Base-by-base conservation (phyloP, 2,113 vertebrate species). In the Tylochromis polylepis region DNA sequence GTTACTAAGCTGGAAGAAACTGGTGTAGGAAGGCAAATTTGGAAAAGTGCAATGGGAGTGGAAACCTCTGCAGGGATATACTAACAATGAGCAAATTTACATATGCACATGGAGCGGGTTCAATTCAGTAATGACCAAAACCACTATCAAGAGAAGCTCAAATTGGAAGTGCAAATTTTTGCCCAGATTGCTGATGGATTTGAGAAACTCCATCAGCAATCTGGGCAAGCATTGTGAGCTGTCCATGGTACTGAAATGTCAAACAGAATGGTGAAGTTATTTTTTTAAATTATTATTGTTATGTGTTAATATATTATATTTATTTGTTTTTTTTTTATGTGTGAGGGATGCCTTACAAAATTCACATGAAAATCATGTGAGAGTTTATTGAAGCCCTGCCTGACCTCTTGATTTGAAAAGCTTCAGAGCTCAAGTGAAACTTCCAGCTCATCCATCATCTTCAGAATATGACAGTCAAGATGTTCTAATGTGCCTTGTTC, bases 81-180 rank as follows among this genome's bases (percentile, higher is more conserved):
- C 16, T 51, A 51, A 77, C 72, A 77, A 77, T 53, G 46, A 46
- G 49, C 11, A 53, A 34, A 53, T 53, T 77, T 77, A n/a, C 46
- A 20, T 53, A 77, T 51, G 18, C 6, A 53, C 46, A 77, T 77
- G 72, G 43, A 77, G 12, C 2, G 6, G 20, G 6, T 77, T 53
- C 46, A 77, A 31, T 77, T 77, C 11, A 14, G 15, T 53, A 34
- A 77, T n/a, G 72, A 77, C 46, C 72, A 9, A 51, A 31, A 29
- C 31, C 27, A 14, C 11, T 31, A 75, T 20, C 10, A 49, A 75
- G 70, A n/a, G 16, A 53, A 51, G 4, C 1, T 2, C 2, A 34
- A 20, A 53, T 75, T 49, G 41, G 22, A 75, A 75, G 22, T 75
- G 41, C 41, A 75, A 29, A 3, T 75, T 46, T 75, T 75, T 24